Evolutionary conservation across 2,888 invertebrate genomes (phyloP), one percentile per base, ranked within the genome.

Genomic region (Lasioglossum villosulum): DNA sequence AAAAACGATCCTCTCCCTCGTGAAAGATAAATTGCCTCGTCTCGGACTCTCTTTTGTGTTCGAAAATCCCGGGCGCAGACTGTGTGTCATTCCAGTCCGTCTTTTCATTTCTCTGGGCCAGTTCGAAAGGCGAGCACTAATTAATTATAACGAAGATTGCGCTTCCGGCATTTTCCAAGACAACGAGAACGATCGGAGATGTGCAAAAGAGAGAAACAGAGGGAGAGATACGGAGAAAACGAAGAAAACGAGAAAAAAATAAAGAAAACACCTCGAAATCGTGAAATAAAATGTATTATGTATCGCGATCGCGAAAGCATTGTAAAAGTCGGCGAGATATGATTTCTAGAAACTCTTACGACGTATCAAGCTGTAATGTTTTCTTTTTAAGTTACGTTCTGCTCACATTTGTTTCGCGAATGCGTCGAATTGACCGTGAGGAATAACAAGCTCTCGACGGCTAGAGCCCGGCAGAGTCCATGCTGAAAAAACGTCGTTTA

Each of bases 281-380:
- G 72, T 76, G 70, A 86, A 75, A 86, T 82, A 83, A 80, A 72
- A 66, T 71, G 56, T 66, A 78, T 68, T 48, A 77, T 83, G 82
- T 78, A 82, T 75, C 73, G 81, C 78, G 63, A 82, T 77, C 75
- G 80, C 72, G 45, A 86, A 87, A 78, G 88, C 39, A 70, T 88
- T 92, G 78, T 83, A 83, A 85, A 86, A 90, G 89, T 81, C 82
- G 87, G 87, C 85, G 37, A 80, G 82, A 88, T 90, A 87, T 89
- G 88, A 90, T 91, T 92, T 92, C 89, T 89, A 92, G 86, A 91
- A 90, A 39, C 83, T 93, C 91, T 90, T 92, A 92, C 83, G 83
- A 92, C 84, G 83, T 90, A 71, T 77, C 59, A 84, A 88, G 56
- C 30, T 70, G n/a, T 70, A 63, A 4, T 82, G 78, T 82, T 86